A percentile compares a stretch with the other conserved stretches of the same genome.
Evolutionary conservation across 2,797 vertebrate species (phyloP).

Genomic region (Fundulus diaphanus): DNA sequence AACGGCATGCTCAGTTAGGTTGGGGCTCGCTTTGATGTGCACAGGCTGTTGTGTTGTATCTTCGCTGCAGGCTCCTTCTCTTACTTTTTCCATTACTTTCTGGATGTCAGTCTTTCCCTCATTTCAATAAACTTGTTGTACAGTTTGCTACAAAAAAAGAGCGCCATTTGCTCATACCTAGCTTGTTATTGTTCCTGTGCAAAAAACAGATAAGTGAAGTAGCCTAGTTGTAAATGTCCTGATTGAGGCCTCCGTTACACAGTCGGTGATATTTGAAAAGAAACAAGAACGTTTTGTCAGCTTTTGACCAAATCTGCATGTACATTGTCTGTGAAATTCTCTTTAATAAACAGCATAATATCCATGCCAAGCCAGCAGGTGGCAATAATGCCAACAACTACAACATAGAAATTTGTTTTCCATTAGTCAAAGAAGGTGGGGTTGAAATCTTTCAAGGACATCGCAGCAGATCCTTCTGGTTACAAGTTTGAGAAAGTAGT

Average conservation of each 20-base stretch:
- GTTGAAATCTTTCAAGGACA: background rate
- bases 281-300: background rate
- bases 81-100: constrained; percentile 66
- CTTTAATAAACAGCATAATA: background rate
- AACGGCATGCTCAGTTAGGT: constrained; percentile 70
- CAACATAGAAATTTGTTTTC: background rate
- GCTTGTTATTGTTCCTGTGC: constrained; percentile 24
- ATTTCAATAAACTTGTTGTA: constrained; percentile 54
- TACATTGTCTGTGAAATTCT: background rate
- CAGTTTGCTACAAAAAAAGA: constrained; percentile 41
- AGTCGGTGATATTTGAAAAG: background rate
- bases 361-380: background rate
- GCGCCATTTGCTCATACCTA: constrained; percentile 8
- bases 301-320: background rate
- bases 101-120: constrained; percentile 69
- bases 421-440: background rate
- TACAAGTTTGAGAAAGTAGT: background rate
- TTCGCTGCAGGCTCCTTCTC: constrained; percentile 67
- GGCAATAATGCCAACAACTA: background rate
- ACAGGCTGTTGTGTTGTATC: constrained; percentile 76
- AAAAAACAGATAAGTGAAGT: constrained; percentile 7
- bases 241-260: background rate
- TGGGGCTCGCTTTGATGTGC: constrained; percentile 77
- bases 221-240: background rate
- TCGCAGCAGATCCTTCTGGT: background rate